Base-by-base conservation (phyloP, 2,888 invertebrate genomes). In the Nebria brevicollis region DNA sequence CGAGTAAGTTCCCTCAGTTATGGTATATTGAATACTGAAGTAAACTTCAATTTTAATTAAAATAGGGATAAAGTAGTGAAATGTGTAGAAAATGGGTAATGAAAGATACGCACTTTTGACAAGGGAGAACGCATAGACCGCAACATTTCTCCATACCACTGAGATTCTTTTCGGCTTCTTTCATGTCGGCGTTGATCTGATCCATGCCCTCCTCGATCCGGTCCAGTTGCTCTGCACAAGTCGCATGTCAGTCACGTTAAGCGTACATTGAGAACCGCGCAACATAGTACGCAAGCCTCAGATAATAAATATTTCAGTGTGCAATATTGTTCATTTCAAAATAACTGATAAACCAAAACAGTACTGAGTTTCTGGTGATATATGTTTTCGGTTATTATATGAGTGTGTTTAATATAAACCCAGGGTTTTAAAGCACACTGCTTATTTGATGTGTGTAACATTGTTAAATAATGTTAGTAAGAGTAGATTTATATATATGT, bases 71-170 rank as follows among this genome's bases (percentile, higher is more conserved):
- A 20, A 20, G 20, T 20, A 20, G 20, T 20, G 20, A 20, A 20
- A 20, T 15, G 25, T 41, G 66, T 65, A 70, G 79, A 8, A 72
- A 70, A 70, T 11, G 70, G 13, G 11, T 34, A 70, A 70, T 70
- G 70, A 26, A 25, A 34, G 34, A 66, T 80, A 90, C 94, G 90
- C 92, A 98, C 98, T 98, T 98, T 92, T 98, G 97, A 93, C 99
- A 99, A 68, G 99, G 99, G 87, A 99, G 93, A 82, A 98, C 98
- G 91, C 99, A 99, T 87, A 99, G 94, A 82, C 99, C 99, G 90
- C 99, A 99, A 90, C 99, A 99, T 90, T 99, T 99, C 92, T 99
- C 99, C 98, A 99, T 98, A 84, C 99, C 99, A 85, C 98, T 98
- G 86, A 99, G 93, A 91, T 99, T 99, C 91, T 99, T 99, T 91